phyloP scores from a whole-genome alignment of 2,888 invertebrate genomes.

The Pilophorus perplexus region DNA sequence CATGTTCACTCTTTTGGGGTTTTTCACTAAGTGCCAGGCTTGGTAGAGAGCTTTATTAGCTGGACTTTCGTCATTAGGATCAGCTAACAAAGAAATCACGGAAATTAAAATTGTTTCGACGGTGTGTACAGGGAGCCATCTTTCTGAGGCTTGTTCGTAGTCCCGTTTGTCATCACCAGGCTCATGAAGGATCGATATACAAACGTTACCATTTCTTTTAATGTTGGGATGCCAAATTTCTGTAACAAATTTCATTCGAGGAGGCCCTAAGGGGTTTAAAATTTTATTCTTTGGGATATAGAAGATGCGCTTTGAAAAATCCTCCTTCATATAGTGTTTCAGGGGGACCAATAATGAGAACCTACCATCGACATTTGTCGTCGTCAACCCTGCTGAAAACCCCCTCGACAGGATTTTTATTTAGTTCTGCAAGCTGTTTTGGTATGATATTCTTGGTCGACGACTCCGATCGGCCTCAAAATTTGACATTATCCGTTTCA shows the following conservation, averaged over 20 bases:
- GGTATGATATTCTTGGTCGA: no score
- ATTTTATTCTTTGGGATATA: constrained; percentile 99
- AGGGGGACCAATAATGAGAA: constrained; percentile 97
- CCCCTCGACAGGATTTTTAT: constrained; percentile 99
- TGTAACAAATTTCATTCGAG: constrained; percentile 97
- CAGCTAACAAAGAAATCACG: constrained; percentile 98
- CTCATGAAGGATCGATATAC: constrained; percentile 98
- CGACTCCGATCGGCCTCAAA: no score
- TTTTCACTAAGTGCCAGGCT: no score
- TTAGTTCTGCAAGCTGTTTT: constrained; percentile 70
- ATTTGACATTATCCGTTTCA: no score
- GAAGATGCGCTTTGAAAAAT: constrained; percentile 97
- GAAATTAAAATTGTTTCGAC: constrained; percentile 98
- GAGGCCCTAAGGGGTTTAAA: constrained; percentile 95
- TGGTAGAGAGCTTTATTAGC: no score
- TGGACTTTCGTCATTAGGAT: constrained; percentile 98
- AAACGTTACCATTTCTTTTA: constrained; percentile 93
- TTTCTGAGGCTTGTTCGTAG: constrained; percentile 94
- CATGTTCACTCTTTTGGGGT: no score
- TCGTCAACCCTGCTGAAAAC: constrained; percentile 98
- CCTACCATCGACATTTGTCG: constrained; percentile 99
- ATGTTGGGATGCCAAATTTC: constrained; percentile 99
- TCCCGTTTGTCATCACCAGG: constrained; percentile 99
- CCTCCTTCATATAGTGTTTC: constrained; percentile 99
- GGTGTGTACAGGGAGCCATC: constrained; percentile 98